phyloP scores from a whole-genome alignment of 2,888 invertebrate genomes.

The Mystacides longicornis region DNA sequence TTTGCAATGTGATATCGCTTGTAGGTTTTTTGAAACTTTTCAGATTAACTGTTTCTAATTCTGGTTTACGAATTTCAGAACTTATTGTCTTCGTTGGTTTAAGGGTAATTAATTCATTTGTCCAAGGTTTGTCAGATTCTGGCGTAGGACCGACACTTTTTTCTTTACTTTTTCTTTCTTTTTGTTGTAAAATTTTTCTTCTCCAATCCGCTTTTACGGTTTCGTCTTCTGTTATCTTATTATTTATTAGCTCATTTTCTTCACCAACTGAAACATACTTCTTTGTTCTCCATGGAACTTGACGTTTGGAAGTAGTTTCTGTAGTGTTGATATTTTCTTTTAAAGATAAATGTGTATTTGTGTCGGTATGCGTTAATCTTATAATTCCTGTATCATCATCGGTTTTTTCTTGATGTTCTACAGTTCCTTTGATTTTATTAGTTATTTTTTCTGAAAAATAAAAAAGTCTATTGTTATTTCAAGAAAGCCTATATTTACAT shows the following conservation, averaged over 20 bases:
- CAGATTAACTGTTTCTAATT: constrained; percentile 41
- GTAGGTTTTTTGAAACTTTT: constrained; percentile 39
- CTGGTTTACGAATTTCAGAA: constrained; percentile 45
- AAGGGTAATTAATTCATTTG: constrained; percentile 55
- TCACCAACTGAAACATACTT: background rate
- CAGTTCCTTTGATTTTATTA: constrained; percentile 15
- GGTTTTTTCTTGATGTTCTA: constrained; percentile 10
- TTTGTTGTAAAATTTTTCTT: constrained; percentile 22
- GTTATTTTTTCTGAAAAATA: constrained; percentile 20
- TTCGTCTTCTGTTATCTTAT: constrained; percentile 5
- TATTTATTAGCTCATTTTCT: background rate
- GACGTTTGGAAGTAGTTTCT: constrained; percentile 8
- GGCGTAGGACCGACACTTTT: constrained; percentile 40
- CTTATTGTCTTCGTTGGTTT: constrained; percentile 50
- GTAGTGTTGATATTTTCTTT: constrained; percentile 9
- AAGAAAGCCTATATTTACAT: background rate
- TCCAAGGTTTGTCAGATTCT: constrained; percentile 48
- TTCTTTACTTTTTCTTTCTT: constrained; percentile 28
- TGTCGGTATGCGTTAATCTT: constrained; percentile 14
- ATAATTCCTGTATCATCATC: background rate
- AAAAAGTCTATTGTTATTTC: background rate
- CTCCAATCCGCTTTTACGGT: constrained; percentile 24
- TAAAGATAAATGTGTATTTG: constrained; percentile 19
- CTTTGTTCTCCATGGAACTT: constrained; percentile 19
- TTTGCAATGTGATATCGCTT: background rate